phyloP scores from a whole-genome alignment of 2,797 vertebrate species.

The Calcarius lapponicus region DNA sequence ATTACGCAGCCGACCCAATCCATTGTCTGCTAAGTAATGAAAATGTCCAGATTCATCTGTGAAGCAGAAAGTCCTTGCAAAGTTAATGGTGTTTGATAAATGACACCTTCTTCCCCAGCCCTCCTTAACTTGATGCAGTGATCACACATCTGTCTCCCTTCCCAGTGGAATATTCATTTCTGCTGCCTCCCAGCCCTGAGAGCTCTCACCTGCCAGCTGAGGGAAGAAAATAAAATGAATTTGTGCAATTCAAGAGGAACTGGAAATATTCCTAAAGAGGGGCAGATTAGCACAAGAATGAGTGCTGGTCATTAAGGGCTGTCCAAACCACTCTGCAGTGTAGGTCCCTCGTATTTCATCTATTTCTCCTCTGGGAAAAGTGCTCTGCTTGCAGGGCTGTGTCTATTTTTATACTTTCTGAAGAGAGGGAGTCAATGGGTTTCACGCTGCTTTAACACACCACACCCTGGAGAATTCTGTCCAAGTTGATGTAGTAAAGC shows the following conservation, averaged over 20 bases:
- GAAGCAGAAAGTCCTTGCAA: slow-evolving; percentile 13
- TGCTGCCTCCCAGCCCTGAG: slow-evolving; percentile 5
- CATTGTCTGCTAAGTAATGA: not conserved
- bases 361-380: not conserved
- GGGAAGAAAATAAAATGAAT: slow-evolving; percentile 20
- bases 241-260: not conserved
- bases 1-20: not conserved
- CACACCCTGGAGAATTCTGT: not conserved
- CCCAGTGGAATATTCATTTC: not conserved
- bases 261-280: slow-evolving; percentile 13
- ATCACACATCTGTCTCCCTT: slow-evolving; percentile 7
- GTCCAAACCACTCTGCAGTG: not conserved
- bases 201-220: slow-evolving; percentile 15
- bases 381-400: not conserved
- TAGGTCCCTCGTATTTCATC: not conserved
- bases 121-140: not conserved
- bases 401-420: not conserved
- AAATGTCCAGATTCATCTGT: not conserved
- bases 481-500: not conserved
- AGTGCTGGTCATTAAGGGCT: not conserved
- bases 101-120: not conserved
- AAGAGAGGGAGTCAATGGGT: not conserved
- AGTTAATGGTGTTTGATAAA: slow-evolving; percentile 33
- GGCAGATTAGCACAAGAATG: slow-evolving; percentile 3
- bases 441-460: not conserved